Evolutionary conservation across 2,888 invertebrate genomes (phyloP).

Genomic region (Eupithecia insigniata): DNA sequence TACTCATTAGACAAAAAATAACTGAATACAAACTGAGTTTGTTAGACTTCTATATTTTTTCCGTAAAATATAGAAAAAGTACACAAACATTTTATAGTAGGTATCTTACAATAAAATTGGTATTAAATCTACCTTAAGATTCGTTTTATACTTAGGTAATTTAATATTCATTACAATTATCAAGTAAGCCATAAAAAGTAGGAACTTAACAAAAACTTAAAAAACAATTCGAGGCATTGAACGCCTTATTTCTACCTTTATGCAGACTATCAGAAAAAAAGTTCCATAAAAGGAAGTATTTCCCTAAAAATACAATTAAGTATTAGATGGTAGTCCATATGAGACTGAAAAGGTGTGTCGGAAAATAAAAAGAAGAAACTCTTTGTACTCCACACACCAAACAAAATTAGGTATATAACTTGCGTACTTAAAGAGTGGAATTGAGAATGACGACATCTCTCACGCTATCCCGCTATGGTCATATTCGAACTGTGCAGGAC

Average conservation of each 20-base stretch:
- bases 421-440: not conserved
- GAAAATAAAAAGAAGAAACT: not conserved
- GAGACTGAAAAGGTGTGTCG: not conserved
- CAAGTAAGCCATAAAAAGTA: not conserved
- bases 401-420: not conserved
- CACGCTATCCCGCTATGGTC: not conserved
- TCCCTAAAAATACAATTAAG: not conserved
- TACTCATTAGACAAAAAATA: not conserved
- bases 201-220: not conserved
- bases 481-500: not conserved
- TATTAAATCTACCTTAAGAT: not conserved
- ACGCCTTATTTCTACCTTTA: not conserved
- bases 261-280: not conserved
- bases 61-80: slow-evolving; percentile 2
- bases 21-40: not conserved
- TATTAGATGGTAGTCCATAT: not conserved
- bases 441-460: not conserved
- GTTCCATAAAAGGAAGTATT: not conserved
- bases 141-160: not conserved
- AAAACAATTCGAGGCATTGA: not conserved
- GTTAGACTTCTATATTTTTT: not conserved
- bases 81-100: not conserved
- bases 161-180: not conserved
- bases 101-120: not conserved
- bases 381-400: not conserved